Evolutionary conservation across 2,113 vertebrate species (phyloP).

Genomic region (Murina feae): DNA sequence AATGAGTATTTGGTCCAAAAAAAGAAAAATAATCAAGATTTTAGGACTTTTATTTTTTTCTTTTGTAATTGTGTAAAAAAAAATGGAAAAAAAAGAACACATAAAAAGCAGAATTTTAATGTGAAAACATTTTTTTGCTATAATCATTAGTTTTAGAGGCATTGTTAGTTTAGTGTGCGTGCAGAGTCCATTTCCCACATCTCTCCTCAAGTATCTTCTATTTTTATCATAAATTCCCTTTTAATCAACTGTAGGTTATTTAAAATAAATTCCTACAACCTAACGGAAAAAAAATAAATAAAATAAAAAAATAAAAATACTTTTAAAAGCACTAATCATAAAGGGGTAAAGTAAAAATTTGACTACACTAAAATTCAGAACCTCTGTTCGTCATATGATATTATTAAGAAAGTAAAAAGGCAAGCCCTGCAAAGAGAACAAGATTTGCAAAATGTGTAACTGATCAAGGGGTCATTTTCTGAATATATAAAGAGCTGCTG

Average conservation of each 20-base stretch:
- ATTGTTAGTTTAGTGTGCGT: conserved; percentile 88
- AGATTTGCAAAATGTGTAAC: neutral
- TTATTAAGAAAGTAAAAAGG: neutral
- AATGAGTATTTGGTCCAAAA: conserved; percentile 89
- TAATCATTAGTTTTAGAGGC: conserved; percentile 88
- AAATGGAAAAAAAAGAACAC: conserved; percentile 80
- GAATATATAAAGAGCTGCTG: neutral
- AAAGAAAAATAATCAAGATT: conserved; percentile 83
- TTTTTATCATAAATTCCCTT: conserved; percentile 95
- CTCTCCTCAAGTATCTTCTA: conserved; percentile 92
- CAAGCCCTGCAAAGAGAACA: neutral
- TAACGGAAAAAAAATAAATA: too few species aligned
- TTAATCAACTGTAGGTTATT: conserved; percentile 94
- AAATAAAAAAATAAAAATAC: too few species aligned
- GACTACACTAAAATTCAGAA: neutral
- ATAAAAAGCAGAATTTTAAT: conserved; percentile 90
- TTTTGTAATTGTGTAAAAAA: conserved; percentile 92
- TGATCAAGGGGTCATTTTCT: neutral
- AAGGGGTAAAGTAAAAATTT: neutral
- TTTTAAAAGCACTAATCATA: neutral
- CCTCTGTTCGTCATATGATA: neutral
- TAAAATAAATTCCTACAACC: conserved; percentile 97
- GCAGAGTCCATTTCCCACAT: conserved; percentile 86
- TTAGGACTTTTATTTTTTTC: conserved; percentile 89
- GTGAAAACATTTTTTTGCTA: conserved; percentile 90